Conservation (phyloP, 2,113 vertebrate species). For the Marmota flaviventris region DNA sequence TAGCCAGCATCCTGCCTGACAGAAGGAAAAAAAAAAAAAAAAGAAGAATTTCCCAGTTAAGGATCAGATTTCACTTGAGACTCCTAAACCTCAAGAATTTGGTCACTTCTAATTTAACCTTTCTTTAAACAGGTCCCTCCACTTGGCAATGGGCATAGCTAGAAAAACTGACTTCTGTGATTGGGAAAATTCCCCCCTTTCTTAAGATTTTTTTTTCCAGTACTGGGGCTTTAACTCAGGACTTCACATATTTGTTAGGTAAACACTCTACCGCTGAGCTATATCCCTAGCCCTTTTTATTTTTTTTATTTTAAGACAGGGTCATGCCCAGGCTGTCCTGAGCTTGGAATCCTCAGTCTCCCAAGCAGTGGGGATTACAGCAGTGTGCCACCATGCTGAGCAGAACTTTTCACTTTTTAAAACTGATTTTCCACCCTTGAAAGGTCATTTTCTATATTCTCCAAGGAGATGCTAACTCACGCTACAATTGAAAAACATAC, state of each 20-base stretch:
- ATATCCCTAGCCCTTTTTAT: not conserved
- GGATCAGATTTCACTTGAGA: conserved; percentile 70
- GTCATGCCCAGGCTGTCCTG: not conserved
- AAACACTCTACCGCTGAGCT: not conserved
- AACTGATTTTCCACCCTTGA: not conserved
- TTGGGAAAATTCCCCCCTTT: not conserved
- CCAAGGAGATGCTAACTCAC: not conserved
- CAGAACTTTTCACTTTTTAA: conserved; percentile 10
- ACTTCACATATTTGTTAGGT: not conserved
- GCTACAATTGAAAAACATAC: conserved; percentile 38
- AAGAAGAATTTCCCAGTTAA: not conserved
- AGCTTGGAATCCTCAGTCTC: not conserved
- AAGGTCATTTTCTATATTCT: conserved; percentile 53
- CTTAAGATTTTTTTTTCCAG: not conserved
- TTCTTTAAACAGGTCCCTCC: conserved; percentile 70
- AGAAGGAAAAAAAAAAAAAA: not conserved
- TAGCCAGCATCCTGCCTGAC: conserved; percentile 14
- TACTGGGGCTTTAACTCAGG: not conserved
- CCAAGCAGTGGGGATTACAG: not conserved
- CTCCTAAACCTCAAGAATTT: conserved; percentile 62
- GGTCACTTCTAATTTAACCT: conserved; percentile 48
- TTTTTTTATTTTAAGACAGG: not conserved
- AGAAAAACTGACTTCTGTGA: conserved; percentile 37
- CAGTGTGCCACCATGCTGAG: not conserved
- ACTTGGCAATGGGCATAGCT: conserved; percentile 18